phyloP scores from a whole-genome alignment of 2,113 vertebrate species.

The Salvelinus alpinus region DNA sequence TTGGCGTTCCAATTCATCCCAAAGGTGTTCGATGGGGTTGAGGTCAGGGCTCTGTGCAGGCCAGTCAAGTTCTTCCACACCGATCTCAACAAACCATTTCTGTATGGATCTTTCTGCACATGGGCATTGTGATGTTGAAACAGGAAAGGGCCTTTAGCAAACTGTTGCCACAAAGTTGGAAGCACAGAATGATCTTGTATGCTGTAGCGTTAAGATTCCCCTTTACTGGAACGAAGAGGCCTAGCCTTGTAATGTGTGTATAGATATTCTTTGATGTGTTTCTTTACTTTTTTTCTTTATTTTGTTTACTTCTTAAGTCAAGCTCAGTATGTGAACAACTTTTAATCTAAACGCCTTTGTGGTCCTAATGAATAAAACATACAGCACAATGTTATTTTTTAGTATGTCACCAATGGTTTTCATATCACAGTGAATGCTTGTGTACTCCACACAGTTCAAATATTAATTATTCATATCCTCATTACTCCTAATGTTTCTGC shows the following conservation, averaged over 20 bases:
- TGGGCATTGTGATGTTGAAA: no score
- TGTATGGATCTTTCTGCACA: no score
- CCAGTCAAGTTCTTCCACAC: no score
- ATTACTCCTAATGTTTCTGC: conserved; percentile 18
- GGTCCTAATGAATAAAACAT: conserved; percentile 23
- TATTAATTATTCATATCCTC: conserved; percentile 26
- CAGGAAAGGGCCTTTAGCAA: no score
- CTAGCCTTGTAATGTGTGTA: background rate
- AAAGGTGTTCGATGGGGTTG: no score
- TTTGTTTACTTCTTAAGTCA: conserved; percentile 13
- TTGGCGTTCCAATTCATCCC: no score
- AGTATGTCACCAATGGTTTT: conserved; percentile 16
- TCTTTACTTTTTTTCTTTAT: background rate
- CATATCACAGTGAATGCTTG: conserved; percentile 35
- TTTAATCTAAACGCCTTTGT: conserved; percentile 8
- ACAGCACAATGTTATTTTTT: conserved; percentile 10
- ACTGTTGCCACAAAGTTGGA: no score
- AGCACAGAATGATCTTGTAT: no score
- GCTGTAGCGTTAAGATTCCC: no score
- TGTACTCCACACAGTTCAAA: conserved; percentile 26
- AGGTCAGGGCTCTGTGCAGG: no score
- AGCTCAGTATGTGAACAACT: background rate
- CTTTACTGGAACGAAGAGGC: no score
- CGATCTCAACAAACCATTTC: no score
- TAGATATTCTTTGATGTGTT: background rate